These are phyloP conservation scores for Drosophila helvetica DNA, from an alignment of 2,888 invertebrate species.

Conservation along the genomic window DNA sequence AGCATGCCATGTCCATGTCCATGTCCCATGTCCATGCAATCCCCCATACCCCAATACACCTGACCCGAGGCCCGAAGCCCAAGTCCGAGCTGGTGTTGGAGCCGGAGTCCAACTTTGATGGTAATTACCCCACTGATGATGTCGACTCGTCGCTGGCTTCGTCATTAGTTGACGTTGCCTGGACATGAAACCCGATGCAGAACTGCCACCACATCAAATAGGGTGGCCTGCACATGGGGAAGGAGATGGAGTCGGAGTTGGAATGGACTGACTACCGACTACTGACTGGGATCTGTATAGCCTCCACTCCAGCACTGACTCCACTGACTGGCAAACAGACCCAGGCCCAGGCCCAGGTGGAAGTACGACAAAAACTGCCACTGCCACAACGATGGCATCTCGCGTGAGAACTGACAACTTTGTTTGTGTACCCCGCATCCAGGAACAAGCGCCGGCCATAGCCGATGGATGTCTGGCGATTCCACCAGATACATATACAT, in stretches of 20 bases:
- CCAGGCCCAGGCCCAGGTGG: no score
- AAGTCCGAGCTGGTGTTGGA: background rate
- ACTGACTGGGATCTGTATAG: background rate
- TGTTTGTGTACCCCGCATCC: background rate
- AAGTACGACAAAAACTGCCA: no score
- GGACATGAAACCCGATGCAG: slow-evolving; percentile 43
- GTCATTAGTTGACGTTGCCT: slow-evolving; percentile 45
- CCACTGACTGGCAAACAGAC: no score
- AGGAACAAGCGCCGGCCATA: no score
- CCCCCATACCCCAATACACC: slow-evolving; percentile 36
- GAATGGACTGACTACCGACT: background rate
- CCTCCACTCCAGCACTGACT: no score
- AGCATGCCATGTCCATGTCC: slow-evolving; percentile 69
- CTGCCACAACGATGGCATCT: slow-evolving; percentile 8
- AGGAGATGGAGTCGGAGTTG: background rate
- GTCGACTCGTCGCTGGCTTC: slow-evolving; percentile 37
- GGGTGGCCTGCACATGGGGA: background rate
- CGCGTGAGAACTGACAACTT: slow-evolving; percentile 24
- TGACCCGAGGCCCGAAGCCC: slow-evolving; percentile 9
- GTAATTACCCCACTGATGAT: slow-evolving; percentile 54
- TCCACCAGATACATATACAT: background rate
- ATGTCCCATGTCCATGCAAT: slow-evolving; percentile 18
- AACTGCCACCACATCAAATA: slow-evolving; percentile 19
- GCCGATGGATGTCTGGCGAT: background rate
- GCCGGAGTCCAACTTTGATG: slow-evolving; percentile 20